phyloP scores from a whole-genome alignment of 1,140 invertebrate genomes.

The Acromyrmex heyeri region DNA sequence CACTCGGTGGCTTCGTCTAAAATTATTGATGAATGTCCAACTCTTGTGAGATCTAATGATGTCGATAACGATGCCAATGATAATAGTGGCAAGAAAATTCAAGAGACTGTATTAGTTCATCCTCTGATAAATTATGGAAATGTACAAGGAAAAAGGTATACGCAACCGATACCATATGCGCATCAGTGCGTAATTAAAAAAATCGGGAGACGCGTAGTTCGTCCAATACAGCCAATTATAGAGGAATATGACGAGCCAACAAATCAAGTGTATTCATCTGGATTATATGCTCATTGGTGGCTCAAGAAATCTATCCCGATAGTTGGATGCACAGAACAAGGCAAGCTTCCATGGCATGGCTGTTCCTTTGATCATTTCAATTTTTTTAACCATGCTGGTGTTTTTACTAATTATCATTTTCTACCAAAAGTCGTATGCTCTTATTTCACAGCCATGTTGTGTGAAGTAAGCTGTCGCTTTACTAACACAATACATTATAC shows the following conservation, averaged over 20 bases:
- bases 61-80: constrained; percentile 18
- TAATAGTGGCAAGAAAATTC: background rate
- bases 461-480: constrained; percentile 86
- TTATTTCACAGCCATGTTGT: constrained; percentile 86
- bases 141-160: constrained; percentile 71
- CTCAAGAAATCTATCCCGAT: constrained; percentile 94
- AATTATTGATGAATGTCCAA: constrained; percentile 55
- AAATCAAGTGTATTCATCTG: constrained; percentile 90
- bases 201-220: constrained; percentile 65
- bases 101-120: constrained; percentile 11
- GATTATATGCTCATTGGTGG: constrained; percentile 96
- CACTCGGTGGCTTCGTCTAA: constrained; percentile 63
- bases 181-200: constrained; percentile 68
- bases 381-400: constrained; percentile 74
- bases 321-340: constrained; percentile 84
- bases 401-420: constrained; percentile 81
- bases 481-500: constrained; percentile 74
- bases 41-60: background rate
- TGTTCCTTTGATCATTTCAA: constrained; percentile 78
- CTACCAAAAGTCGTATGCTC: constrained; percentile 60
- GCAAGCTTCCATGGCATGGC: constrained; percentile 87
- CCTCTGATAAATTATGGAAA: constrained; percentile 34
- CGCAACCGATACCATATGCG: constrained; percentile 74
- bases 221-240: constrained; percentile 52
- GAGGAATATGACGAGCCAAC: constrained; percentile 62